Conservation (phyloP, 2,888 invertebrate species). For the Bimastos eiseni region DNA sequence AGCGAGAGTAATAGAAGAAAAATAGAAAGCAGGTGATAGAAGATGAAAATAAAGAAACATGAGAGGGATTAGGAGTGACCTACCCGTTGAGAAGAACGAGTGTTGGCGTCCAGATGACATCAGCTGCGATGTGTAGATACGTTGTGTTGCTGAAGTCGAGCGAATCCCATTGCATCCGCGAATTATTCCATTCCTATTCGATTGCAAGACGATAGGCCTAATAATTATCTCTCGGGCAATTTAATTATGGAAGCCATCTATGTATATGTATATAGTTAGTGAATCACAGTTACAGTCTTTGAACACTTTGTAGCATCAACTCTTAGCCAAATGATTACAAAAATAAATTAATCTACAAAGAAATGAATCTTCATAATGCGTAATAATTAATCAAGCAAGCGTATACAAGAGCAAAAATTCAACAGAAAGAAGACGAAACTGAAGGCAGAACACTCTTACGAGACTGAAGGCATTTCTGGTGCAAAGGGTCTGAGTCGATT, state of each 20-base stretch:
- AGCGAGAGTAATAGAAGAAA: neutral
- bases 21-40: neutral
- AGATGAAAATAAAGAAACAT: neutral
- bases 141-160: slow-evolving; percentile 17
- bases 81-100: slow-evolving; percentile 18
- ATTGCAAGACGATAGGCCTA: neutral
- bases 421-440: neutral
- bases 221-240: too few relatives aligned
- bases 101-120: neutral
- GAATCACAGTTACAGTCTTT: neutral
- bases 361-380: too few relatives aligned
- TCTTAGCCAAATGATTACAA: neutral
- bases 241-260: neutral
- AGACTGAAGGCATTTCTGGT: slow-evolving; percentile 7
- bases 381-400: neutral
- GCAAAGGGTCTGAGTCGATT: neutral
- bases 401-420: neutral
- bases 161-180: slow-evolving; percentile 20
- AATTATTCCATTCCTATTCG: slow-evolving; percentile 6
- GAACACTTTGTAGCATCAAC: neutral
- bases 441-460: neutral
- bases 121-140: neutral
- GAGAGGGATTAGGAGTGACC: neutral
- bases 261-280: neutral
- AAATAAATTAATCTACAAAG: neutral